Percentiles rank a stretch among this genome's conserved stretches.
Conservation (phyloP, 2,113 vertebrate species). For the Arvicanthis niloticus region DNA sequence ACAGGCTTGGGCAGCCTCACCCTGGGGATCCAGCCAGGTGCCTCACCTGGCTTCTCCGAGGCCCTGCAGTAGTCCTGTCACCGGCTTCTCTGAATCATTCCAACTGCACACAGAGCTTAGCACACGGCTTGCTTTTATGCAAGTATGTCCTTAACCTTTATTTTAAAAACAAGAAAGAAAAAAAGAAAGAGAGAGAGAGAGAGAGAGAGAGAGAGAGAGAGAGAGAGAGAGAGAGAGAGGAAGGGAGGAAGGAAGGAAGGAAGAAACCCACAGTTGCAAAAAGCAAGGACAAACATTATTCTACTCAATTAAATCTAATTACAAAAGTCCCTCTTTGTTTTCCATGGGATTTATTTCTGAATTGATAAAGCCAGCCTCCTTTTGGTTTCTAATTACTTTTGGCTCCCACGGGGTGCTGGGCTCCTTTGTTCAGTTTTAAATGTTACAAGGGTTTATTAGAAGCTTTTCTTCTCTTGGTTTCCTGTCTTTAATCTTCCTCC, state of each 20-base stretch:
- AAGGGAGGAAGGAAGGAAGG: background rate
- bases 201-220: too few relatives aligned
- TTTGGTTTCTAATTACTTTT: constrained; percentile 77
- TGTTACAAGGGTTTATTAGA: constrained; percentile 63
- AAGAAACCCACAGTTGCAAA: constrained; percentile 26
- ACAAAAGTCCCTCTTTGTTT: constrained; percentile 56
- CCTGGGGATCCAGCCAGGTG: background rate
- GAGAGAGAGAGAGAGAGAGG: too few relatives aligned
- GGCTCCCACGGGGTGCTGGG: constrained; percentile 59
- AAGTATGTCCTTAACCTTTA: constrained; percentile 32
- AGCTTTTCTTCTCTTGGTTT: constrained; percentile 37
- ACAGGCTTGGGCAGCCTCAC: accelerated
- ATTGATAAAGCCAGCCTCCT: constrained; percentile 49
- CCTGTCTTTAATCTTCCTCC: constrained; percentile 21
- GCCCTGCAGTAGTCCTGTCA: background rate
- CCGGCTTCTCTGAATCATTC: background rate
- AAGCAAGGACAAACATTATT: constrained; percentile 47
- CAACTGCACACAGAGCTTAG: background rate
- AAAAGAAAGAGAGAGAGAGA: background rate
- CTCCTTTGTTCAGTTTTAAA: constrained; percentile 68
- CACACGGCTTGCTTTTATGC: background rate
- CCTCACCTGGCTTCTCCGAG: background rate
- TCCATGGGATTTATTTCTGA: constrained; percentile 58
- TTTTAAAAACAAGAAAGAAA: background rate
- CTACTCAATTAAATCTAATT: constrained; percentile 72